Conservation (phyloP, 2,888 invertebrate species). For the Hylaea fasciaria region DNA sequence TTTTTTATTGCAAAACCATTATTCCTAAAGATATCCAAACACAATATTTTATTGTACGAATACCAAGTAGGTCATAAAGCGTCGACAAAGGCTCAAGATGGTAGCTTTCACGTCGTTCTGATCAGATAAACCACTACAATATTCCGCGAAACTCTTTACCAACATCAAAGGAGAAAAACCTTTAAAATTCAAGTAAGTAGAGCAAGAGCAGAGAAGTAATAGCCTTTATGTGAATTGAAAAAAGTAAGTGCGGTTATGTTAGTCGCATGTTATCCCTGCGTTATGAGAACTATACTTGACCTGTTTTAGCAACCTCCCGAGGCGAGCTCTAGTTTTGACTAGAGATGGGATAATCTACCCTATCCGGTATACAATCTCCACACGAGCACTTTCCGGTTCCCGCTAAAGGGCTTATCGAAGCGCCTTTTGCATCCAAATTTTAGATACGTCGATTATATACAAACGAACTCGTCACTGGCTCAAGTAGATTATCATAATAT, state of each 20-base stretch:
- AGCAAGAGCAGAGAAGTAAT: slow-evolving; percentile 19
- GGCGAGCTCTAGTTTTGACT: slow-evolving; percentile 44
- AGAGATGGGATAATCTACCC: slow-evolving; percentile 15
- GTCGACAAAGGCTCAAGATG: slow-evolving; percentile 16
- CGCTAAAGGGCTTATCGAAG: slow-evolving; percentile 13
- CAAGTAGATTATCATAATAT: too few species aligned
- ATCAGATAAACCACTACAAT: slow-evolving; percentile 21
- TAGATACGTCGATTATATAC: neutral
- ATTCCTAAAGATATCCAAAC: neutral
- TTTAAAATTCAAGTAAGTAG: slow-evolving; percentile 18
- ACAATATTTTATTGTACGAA: slow-evolving; percentile 3
- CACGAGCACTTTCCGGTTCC: slow-evolving; percentile 3
- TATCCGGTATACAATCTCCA: slow-evolving; percentile 4
- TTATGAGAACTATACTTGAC: slow-evolving; percentile 70
- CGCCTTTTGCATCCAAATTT: slow-evolving; percentile 1
- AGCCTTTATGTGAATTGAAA: slow-evolving; percentile 33
- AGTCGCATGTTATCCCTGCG: slow-evolving; percentile 58
- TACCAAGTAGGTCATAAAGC: slow-evolving; percentile 20
- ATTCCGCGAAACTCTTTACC: slow-evolving; percentile 17
- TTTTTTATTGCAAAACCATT: neutral
- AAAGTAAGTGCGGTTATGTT: slow-evolving; percentile 28
- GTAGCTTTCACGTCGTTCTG: slow-evolving; percentile 6
- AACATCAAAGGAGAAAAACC: slow-evolving; percentile 28
- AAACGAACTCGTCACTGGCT: neutral
- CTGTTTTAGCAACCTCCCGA: slow-evolving; percentile 59